Percentiles rank a stretch among this genome's conserved stretches.
These are phyloP conservation scores for Trochalopteron elliotii DNA, from an alignment of 2,113 vertebrate genomes.

Conservation along the genomic window DNA sequence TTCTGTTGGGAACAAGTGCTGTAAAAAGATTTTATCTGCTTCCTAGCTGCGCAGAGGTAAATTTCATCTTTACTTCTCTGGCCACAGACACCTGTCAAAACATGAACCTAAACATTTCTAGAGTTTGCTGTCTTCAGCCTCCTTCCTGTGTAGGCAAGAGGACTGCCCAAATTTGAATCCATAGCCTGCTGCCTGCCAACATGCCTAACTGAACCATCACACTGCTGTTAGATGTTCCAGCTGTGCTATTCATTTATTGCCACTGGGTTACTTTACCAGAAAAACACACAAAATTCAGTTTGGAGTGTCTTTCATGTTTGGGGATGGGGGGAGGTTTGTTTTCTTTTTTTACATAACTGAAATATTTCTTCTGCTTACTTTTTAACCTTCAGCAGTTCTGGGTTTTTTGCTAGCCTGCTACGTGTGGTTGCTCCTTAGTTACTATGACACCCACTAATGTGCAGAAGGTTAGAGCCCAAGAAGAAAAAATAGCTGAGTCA, in stretches of 20 bases:
- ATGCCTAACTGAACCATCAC: neutral
- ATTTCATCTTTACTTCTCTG: neutral
- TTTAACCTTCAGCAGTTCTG: neutral
- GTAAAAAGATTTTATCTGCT: neutral
- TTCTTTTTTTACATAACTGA: neutral
- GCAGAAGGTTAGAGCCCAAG: neutral
- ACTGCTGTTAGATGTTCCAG: neutral
- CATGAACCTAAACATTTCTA: neutral
- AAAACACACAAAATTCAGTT: neutral
- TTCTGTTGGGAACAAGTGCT: neutral
- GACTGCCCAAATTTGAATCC: neutral
- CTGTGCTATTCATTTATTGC: neutral
- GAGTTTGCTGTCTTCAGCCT: neutral
- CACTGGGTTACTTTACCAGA: neutral
- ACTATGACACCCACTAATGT: neutral
- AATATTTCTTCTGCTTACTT: neutral
- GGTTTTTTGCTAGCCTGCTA: neutral
- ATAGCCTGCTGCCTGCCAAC: neutral
- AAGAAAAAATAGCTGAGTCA: slow-evolving; percentile 5
- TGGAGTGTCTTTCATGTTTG: neutral
- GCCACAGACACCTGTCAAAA: neutral
- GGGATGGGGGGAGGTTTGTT: neutral
- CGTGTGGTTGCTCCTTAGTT: neutral
- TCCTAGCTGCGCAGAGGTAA: neutral
- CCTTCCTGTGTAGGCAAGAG: neutral